Evolutionary conservation across 2,797 vertebrate genomes (phyloP).

Genomic region (Poeciliopsis presidionis): DNA sequence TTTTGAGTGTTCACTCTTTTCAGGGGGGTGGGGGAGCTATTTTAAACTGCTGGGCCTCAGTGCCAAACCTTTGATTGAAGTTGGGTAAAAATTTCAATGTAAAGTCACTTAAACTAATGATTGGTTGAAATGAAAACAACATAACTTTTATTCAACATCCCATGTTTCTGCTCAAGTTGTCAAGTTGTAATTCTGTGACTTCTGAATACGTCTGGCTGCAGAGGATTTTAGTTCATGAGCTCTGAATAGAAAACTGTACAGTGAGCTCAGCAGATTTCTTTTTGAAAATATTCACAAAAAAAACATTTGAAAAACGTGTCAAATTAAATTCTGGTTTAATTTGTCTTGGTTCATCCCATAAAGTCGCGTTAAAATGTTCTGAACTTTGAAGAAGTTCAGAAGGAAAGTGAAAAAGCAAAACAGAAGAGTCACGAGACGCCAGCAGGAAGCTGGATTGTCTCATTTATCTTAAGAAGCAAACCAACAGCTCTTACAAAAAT

Average conservation of each 20-base stretch:
- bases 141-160: constrained; percentile 24
- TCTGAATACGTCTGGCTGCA: neutral
- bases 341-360: neutral
- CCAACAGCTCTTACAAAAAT: neutral
- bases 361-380: neutral
- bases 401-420: neutral
- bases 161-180: neutral
- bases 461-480: neutral
- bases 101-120: neutral
- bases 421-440: neutral
- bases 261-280: neutral
- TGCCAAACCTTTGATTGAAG: neutral
- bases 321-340: neutral
- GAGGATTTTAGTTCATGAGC: neutral
- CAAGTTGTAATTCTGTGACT: neutral
- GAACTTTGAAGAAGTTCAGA: neutral
- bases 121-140: constrained; percentile 9
- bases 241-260: neutral
- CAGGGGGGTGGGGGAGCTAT: neutral
- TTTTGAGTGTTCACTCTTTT: neutral
- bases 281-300: neutral
- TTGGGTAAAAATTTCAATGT: neutral
- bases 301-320: neutral
- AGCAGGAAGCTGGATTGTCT: neutral
- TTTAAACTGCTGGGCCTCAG: neutral